A percentile compares a stretch with the other conserved stretches of the same genome.
phyloP scores from a whole-genome alignment of 2,888 invertebrate genomes.

The Gisinianus flammeolus region DNA sequence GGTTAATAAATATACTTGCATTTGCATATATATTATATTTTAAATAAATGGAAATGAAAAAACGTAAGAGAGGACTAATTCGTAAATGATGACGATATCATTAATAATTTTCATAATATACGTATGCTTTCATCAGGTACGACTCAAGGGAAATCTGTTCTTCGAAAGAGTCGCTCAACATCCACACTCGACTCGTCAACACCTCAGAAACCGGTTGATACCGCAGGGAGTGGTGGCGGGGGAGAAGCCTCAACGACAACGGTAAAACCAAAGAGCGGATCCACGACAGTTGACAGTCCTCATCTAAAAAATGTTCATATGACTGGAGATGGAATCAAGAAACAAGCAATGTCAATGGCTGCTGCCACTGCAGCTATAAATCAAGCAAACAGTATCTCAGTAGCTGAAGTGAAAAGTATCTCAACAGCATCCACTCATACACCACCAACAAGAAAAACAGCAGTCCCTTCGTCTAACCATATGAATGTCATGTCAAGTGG shows the following conservation, averaged over 20 bases:
- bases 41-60: no score
- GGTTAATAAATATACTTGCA: constrained; percentile 7
- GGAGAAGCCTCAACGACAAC: constrained; percentile 1
- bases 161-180: constrained; percentile 58
- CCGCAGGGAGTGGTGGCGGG: background rate
- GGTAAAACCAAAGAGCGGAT: constrained; percentile 30
- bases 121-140: background rate
- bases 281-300: constrained; percentile 9
- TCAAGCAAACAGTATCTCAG: constrained; percentile 29
- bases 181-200: constrained; percentile 56
- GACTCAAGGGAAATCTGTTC: constrained; percentile 57
- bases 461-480: constrained; percentile 21
- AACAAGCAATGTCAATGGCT: constrained; percentile 33
- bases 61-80: no score
- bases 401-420: constrained; percentile 27
- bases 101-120: background rate
- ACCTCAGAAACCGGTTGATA: constrained; percentile 40
- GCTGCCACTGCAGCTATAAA: constrained; percentile 11
- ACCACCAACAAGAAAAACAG: constrained; percentile 26
- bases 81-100: no score
- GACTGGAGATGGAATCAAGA: constrained; percentile 33
- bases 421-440: constrained; percentile 21
- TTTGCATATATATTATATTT: background rate
- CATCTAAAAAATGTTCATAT: constrained; percentile 25
- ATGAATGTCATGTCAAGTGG: background rate